These are phyloP conservation scores for Pseudochirops corinnae DNA, from an alignment of 2,797 vertebrate genomes.

Conservation along the genomic window DNA sequence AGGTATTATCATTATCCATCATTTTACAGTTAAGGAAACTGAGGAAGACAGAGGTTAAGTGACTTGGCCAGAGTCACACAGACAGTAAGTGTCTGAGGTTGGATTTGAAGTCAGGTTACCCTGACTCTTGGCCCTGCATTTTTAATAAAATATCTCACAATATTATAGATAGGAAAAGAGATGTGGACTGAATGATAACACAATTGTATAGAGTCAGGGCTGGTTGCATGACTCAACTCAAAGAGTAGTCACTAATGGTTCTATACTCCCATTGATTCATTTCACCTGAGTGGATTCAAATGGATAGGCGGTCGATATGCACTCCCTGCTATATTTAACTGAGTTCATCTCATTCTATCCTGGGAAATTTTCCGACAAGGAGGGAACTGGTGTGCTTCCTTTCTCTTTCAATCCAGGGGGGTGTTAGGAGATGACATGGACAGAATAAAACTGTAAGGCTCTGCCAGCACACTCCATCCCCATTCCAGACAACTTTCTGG, in stretches of 20 bases:
- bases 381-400: constrained; percentile 45
- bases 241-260: constrained; percentile 66
- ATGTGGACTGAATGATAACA: neutral
- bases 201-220: neutral
- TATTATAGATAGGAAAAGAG: neutral
- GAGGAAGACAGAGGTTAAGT: neutral
- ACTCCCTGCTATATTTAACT: constrained; percentile 64
- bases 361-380: constrained; percentile 61
- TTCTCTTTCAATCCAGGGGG: constrained; percentile 30
- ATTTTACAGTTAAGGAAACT: neutral
- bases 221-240: constrained; percentile 66
- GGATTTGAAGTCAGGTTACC: neutral
- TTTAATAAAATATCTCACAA: constrained; percentile 3
- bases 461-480: neutral
- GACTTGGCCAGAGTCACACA: neutral
- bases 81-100: neutral
- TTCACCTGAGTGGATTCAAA: constrained; percentile 71
- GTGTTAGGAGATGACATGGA: neutral
- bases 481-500: constrained; percentile 28
- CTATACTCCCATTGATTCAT: constrained; percentile 67
- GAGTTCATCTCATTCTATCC: constrained; percentile 67
- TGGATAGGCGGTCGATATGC: constrained; percentile 64
- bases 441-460: constrained; percentile 12
- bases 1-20: neutral
- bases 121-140: neutral